Evolutionary conservation across 2,888 invertebrate genomes (phyloP).

Genomic region (Diabrotica balteata): DNA sequence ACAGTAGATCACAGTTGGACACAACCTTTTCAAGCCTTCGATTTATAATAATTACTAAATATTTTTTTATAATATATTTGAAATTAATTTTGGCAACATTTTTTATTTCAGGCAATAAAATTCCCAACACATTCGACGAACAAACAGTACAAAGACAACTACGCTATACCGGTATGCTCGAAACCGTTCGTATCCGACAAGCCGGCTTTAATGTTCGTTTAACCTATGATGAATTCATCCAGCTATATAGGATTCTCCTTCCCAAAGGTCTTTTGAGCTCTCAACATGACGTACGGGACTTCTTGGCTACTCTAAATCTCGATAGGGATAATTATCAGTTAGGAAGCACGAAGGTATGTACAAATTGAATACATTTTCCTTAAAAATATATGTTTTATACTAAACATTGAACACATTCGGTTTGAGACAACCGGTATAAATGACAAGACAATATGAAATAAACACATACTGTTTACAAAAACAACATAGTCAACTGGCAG

Average conservation of each 20-base stretch:
- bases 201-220: constrained; percentile 95
- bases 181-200: constrained; percentile 92
- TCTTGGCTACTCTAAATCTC: constrained; percentile 82
- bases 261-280: constrained; percentile 88
- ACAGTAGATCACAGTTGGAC: no score
- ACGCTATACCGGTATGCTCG: constrained; percentile 95
- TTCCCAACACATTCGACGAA: constrained; percentile 91
- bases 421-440: no score
- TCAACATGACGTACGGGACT: constrained; percentile 84
- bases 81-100: no score
- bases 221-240: constrained; percentile 93
- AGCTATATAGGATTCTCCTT: constrained; percentile 87
- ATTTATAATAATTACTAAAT: no score
- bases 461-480: no score
- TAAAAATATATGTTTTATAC: no score
- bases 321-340: constrained; percentile 92
- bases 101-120: constrained; percentile 64
- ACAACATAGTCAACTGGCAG: no score
- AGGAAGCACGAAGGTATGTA: constrained; percentile 56
- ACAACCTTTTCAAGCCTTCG: no score
- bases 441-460: no score
- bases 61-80: no score
- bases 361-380: no score
- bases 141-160: constrained; percentile 90
- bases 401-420: no score